These are phyloP conservation scores for Premnoplex brunnescens DNA, from an alignment of 2,797 vertebrate genomes.

Conservation along the genomic window DNA sequence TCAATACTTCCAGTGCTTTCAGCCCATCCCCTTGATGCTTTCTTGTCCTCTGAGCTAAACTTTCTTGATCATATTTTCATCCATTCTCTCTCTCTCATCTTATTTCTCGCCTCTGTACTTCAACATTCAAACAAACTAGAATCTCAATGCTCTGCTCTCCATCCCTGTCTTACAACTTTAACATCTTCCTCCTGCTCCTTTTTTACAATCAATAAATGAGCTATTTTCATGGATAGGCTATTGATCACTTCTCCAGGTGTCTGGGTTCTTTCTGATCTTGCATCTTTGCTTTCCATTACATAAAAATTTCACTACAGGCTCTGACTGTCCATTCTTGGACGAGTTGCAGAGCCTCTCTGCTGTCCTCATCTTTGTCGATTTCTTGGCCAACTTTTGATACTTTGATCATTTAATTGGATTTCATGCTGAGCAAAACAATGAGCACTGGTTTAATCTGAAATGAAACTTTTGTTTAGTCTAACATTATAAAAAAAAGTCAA, in stretches of 20 bases:
- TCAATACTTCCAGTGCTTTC: not conserved
- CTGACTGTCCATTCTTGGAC: not conserved
- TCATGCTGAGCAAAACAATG: not conserved
- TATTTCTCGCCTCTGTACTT: slow-evolving; percentile 16
- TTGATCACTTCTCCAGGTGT: slow-evolving; percentile 13
- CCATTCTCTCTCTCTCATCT: not conserved
- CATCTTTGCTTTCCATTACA: slow-evolving; percentile 2
- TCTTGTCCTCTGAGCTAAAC: not conserved
- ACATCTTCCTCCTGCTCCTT: not conserved
- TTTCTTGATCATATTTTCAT: slow-evolving; percentile 1
- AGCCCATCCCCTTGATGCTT: not conserved
- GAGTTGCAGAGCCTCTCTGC: not conserved
- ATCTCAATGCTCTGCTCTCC: not conserved
- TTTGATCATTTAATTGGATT: slow-evolving; percentile 30
- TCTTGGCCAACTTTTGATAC: slow-evolving; percentile 3
- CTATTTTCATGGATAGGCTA: slow-evolving; percentile 15
- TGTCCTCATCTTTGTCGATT: slow-evolving; percentile 18
- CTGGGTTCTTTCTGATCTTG: slow-evolving; percentile 36
- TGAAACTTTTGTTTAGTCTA: slow-evolving; percentile 39
- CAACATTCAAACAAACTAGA: not conserved
- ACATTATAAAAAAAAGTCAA: not conserved
- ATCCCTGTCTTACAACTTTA: not conserved
- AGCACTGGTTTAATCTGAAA: slow-evolving; percentile 29
- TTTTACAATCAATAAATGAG: slow-evolving; percentile 3
- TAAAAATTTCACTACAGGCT: not conserved